These are phyloP conservation scores for Oreortyx pictus DNA, from an alignment of 2,797 vertebrate genomes.

Conservation along the genomic window DNA sequence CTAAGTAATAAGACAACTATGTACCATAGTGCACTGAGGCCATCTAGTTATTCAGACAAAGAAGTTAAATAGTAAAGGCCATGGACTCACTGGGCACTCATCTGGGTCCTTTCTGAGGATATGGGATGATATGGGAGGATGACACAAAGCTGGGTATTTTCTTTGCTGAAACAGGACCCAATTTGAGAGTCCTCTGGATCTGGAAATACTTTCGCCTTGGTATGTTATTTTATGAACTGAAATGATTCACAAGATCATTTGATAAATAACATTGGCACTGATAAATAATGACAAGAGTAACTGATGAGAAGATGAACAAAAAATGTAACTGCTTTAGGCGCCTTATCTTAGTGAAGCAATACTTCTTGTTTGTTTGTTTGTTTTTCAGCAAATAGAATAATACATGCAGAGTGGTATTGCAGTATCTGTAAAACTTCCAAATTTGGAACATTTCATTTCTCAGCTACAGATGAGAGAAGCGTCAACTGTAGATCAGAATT, in stretches of 20 bases:
- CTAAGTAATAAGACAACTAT: not conserved
- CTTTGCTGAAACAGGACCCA: not conserved
- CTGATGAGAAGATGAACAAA: not conserved
- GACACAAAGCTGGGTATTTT: not conserved
- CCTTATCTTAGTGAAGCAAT: not conserved
- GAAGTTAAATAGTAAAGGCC: not conserved
- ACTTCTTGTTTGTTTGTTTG: not conserved
- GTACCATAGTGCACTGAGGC: not conserved
- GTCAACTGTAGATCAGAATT: not conserved
- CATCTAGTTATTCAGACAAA: not conserved
- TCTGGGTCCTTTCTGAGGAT: not conserved
- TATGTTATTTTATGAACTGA: not conserved
- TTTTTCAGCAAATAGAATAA: not conserved
- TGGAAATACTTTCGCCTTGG: not conserved
- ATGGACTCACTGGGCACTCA: fast-evolving
- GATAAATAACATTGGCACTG: not conserved
- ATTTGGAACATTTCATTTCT: not conserved
- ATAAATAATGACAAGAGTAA: not conserved
- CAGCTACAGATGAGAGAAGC: not conserved
- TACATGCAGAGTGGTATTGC: not conserved
- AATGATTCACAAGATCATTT: not conserved
- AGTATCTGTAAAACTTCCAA: not conserved
- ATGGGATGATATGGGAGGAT: not conserved
- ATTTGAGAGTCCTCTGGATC: not conserved
- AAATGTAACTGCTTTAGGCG: not conserved